Base-by-base conservation (phyloP, 2,888 invertebrate genomes). In the Cryptocheilus praepositus region DNA sequence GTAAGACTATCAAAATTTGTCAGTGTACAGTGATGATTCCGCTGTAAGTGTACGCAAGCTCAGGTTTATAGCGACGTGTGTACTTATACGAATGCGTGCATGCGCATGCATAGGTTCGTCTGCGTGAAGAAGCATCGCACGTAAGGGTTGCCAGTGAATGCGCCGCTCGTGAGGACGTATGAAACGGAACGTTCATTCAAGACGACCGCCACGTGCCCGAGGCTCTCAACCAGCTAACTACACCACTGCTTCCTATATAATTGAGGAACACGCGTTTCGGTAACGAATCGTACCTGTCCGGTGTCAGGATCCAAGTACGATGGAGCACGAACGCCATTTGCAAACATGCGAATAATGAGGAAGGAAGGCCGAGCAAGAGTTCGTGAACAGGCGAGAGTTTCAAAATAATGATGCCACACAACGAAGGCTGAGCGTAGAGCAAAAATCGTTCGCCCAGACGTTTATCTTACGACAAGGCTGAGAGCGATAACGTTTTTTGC, bases 191-290 rank as follows among this genome's bases (percentile, higher is more conserved):
- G 74, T 86, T 85, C 87, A 86, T 87, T 87, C 86, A 87, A 83
- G 84, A 86, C 76, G 77, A 82, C 71, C 77, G 86, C 86, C 87
- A 87, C 87, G 87, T 86, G 86, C 85, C 85, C 83, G 82, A 81
- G 85, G 84, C 85, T 84, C 86, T 84, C 84, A 80, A 82, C 82
- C 82, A 81, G 81, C 79, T 77, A 80, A 74, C 76, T 77, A 76
- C 62, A 22, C 61, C 73, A 45, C 74, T 65, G 62, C 36, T 28
- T 66, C 54, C 52, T 28, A 36, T 36, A 36, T 51, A 60, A 60
- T 60, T 36, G 55, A 61, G 22, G 52, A 54, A 62, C 45, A 45
- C 11, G 51, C 5, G 18, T 18, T 58, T 28, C 60, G 36, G 36
- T 36, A 36, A 36, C 36, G 36, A 36, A 36, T 36, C 36, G 11